Percentiles rank a stretch among this genome's conserved stretches.
These are phyloP conservation scores for Pseudomyrmex gracilis DNA, from an alignment of 1,140 invertebrate species.

Conservation along the genomic window DNA sequence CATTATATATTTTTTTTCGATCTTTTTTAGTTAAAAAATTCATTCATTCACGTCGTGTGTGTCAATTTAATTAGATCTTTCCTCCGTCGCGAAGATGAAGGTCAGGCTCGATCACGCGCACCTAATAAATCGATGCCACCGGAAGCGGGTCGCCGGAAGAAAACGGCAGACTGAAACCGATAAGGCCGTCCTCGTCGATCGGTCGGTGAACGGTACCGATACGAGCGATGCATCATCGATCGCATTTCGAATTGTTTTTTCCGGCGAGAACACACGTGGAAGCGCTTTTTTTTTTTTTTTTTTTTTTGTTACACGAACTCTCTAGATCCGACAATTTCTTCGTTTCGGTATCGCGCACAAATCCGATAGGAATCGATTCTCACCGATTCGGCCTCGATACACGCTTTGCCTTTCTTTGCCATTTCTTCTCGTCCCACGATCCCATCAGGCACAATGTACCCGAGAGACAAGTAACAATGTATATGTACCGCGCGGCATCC, in stretches of 20 bases:
- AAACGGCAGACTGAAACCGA: slow-evolving; percentile 72
- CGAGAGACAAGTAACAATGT: background rate
- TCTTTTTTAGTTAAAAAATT: no score
- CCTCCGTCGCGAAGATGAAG: background rate
- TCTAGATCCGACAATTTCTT: slow-evolving; percentile 52
- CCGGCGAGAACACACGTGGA: slow-evolving; percentile 60
- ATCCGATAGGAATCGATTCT: slow-evolving; percentile 67
- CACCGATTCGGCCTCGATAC: slow-evolving; percentile 64
- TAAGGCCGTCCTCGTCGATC: slow-evolving; percentile 66
- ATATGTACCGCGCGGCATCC: no score
- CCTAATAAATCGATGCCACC: slow-evolving; percentile 66
- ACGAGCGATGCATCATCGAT: slow-evolving; percentile 62
- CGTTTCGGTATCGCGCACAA: slow-evolving; percentile 31
- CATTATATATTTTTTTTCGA: no score
- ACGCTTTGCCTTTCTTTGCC: slow-evolving; percentile 66
- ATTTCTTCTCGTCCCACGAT: slow-evolving; percentile 46
- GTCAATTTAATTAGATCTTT: slow-evolving; percentile 1
- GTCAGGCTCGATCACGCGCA: slow-evolving; percentile 35
- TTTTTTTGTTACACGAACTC: background rate
- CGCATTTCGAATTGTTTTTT: slow-evolving; percentile 73
- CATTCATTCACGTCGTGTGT: no score
- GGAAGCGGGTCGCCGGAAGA: slow-evolving; percentile 73
- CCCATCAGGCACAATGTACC: background rate
- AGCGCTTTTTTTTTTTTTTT: slow-evolving; percentile 31
- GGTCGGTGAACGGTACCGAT: slow-evolving; percentile 76